Percentiles rank a stretch among this genome's conserved stretches.
Conservation (phyloP, 2,888 invertebrate genomes). For the Vesta saturnalis region DNA sequence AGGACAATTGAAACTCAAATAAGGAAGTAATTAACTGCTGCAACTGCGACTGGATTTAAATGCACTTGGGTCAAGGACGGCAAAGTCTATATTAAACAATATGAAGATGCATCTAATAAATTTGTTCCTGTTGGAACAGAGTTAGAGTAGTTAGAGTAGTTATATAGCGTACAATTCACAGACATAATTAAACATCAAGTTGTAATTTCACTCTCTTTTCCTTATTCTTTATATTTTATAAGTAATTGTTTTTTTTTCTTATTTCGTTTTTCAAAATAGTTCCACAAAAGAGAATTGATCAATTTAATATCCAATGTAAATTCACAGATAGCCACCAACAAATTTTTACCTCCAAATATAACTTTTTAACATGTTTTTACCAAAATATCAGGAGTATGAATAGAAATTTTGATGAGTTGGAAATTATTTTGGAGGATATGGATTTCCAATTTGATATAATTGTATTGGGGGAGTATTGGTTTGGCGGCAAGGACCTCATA, state of each 20-base stretch:
- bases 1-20: no score
- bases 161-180: neutral
- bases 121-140: neutral
- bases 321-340: neutral
- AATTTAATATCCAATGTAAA: neutral
- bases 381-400: neutral
- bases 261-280: neutral
- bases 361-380: no score
- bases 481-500: neutral
- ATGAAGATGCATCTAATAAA: neutral
- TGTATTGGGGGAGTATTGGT: no score
- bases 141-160: neutral
- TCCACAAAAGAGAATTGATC: neutral
- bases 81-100: neutral
- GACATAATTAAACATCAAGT: neutral
- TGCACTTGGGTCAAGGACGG: neutral
- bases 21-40: no score
- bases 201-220: neutral
- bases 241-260: neutral
- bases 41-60: neutral
- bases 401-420: neutral
- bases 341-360: neutral
- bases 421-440: no score
- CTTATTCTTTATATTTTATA: neutral
- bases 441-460: no score